A percentile compares a stretch with the other conserved stretches of the same genome.
Conservation (phyloP, 2,113 vertebrate species). For the Cinclus mexicanus region DNA sequence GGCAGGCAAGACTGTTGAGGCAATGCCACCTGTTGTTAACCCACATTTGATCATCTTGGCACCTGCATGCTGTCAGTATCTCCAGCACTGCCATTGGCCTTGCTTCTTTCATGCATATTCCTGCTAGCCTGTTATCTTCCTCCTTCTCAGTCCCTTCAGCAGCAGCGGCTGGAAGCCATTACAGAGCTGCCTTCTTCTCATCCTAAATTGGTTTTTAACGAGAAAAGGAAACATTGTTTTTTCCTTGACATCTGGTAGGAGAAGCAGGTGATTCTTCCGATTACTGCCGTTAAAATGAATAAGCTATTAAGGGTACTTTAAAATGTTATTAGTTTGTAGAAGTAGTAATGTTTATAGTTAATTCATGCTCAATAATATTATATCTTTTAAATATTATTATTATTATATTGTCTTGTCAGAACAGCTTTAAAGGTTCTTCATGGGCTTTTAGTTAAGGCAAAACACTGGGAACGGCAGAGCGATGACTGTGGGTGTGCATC, state of each 20-base stretch:
- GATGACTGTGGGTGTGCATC: neutral
- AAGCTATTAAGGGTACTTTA: neutral
- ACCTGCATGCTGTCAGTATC: neutral
- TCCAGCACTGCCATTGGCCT: neutral
- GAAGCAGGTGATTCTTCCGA: neutral
- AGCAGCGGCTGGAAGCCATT: neutral
- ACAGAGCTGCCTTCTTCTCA: neutral
- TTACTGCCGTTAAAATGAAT: conserved; percentile 28
- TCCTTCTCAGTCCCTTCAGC: neutral
- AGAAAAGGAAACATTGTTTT: neutral
- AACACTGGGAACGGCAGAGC: neutral
- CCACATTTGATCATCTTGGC: neutral
- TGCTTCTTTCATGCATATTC: neutral
- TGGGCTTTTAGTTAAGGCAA: neutral
- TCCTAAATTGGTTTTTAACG: neutral
- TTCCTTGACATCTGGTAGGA: neutral
- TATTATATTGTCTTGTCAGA: neutral
- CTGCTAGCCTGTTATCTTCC: neutral
- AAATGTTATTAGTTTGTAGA: conserved; percentile 1
- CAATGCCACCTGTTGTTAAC: neutral
- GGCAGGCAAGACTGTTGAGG: neutral
- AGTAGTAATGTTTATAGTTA: conserved; percentile 1
- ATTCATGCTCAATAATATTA: neutral
- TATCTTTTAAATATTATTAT: neutral
- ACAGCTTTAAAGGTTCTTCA: neutral